These are phyloP conservation scores for Temnothorax ravouxi DNA, from an alignment of 2,888 invertebrate genomes.

Conservation along the genomic window DNA sequence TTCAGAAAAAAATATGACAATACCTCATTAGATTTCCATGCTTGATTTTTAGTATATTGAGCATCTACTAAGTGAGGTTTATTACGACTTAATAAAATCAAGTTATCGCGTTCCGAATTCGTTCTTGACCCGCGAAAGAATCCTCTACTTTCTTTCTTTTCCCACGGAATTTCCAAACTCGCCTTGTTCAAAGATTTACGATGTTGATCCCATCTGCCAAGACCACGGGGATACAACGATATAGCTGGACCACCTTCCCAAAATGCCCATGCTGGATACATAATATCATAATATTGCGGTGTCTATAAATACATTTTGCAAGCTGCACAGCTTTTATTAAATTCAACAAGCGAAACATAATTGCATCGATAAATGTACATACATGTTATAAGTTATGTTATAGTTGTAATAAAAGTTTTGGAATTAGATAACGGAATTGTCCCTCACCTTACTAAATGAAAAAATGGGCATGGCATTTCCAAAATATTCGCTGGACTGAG, in stretches of 20 bases:
- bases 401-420: no score
- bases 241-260: slow-evolving; percentile 99
- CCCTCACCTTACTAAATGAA: slow-evolving; percentile 96
- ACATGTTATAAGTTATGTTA: no score
- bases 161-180: slow-evolving; percentile 91
- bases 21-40: slow-evolving; percentile 97
- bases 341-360: slow-evolving; percentile 29
- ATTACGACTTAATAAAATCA: slow-evolving; percentile 93
- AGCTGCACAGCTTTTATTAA: slow-evolving; percentile 45
- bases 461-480: slow-evolving; percentile 92
- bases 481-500: slow-evolving; percentile 91
- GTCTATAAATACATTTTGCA: slow-evolving; percentile 87
- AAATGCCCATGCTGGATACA: slow-evolving; percentile 99
- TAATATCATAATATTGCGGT: slow-evolving; percentile 94
- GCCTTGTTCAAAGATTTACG: slow-evolving; percentile 91
- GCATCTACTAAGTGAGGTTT: slow-evolving; percentile 94
- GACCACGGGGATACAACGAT: slow-evolving; percentile 95
- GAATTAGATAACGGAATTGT: neutral
- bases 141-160: slow-evolving; percentile 90
- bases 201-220: slow-evolving; percentile 97
- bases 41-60: slow-evolving; percentile 98
- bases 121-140: slow-evolving; percentile 99
- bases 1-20: neutral
- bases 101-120: slow-evolving; percentile 95
- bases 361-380: neutral